Evolutionary conservation across 2,113 vertebrate genomes (phyloP).

Genomic region (Callithrix jacchus): DNA sequence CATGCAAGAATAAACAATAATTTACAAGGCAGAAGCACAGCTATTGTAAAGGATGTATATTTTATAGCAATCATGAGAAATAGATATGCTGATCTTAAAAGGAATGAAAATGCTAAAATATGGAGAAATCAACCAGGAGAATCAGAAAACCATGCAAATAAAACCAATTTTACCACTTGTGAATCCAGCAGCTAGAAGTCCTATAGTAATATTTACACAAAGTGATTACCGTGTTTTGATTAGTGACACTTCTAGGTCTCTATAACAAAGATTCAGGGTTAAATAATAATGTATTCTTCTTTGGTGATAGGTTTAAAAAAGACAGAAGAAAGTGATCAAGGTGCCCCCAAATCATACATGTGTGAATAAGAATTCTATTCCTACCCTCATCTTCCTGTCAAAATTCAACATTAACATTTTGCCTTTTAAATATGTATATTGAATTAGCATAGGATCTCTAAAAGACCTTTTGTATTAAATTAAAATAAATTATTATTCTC

Average conservation of each 20-base stretch:
- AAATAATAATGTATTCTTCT: not conserved
- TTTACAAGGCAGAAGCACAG: not conserved
- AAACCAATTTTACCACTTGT: not conserved
- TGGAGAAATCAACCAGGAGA: not conserved
- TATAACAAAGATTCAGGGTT: not conserved
- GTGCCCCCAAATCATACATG: not conserved
- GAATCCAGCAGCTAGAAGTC: not conserved
- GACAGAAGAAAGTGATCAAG: not conserved
- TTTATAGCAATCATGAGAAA: not conserved
- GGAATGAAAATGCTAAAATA: not conserved
- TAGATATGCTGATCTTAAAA: not conserved
- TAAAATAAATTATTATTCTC: constrained; percentile 48
- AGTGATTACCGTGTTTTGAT: constrained; percentile 12
- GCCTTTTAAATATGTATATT: constrained; percentile 51
- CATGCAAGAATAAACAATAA: not conserved
- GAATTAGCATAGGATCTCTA: constrained; percentile 15
- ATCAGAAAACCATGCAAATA: not conserved
- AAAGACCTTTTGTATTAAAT: constrained; percentile 44
- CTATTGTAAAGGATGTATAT: not conserved
- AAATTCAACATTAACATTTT: constrained; percentile 50
- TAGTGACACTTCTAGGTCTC: not conserved
- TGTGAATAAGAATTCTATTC: constrained; percentile 21
- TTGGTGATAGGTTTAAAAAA: not conserved
- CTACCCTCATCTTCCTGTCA: constrained; percentile 8
- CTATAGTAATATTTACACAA: not conserved